Base-by-base conservation (phyloP, 1,140 invertebrate species). In the Campoletis sonorensis region DNA sequence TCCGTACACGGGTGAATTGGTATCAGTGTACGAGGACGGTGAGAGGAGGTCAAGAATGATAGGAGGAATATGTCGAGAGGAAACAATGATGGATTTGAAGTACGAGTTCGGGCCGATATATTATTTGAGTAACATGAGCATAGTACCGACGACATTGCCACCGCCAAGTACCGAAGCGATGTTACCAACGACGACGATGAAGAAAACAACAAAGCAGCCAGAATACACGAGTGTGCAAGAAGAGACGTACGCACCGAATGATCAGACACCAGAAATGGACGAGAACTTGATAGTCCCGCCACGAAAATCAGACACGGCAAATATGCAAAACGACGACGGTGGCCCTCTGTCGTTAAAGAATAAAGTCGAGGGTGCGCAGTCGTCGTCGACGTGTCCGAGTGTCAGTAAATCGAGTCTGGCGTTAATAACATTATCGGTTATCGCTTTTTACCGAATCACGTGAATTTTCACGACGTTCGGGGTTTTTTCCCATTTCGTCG, bases 81-180 rank as follows among this genome's bases (percentile, higher is more conserved):
- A 94, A 67, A 94, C 93, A 5, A 92, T 97, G 87, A 90, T 91
- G 64, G 95, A 96, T 83, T 92, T 97, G 0, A 93, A 92, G 79
- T 92, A 94, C 4, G 93, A 95, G 80, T 95, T 95, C 79, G 94
- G 95, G 37, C 94, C 95, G 18, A 93, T 96, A 21, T 97, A 96
- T 87, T 97, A 94, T 88, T 85, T 96, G 27, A 93, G 93, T 51
- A 97, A 97, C 88, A 94, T 94, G 79, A 95, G 94, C 21, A 87
- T 96, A 11, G 95, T 97, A 11, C 96, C 96, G 18, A 96, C 95
- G 1, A 97, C 96, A 0, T 94, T 94, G 0, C 94, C 95, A 0
- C 95, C 95, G 3, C 95, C 95, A 0, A 95, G 95, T 0, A 96
- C 95, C 8, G 96, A 95, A 0, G 94, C 95, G 0, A 94, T 94